phyloP scores from a whole-genome alignment of 2,113 vertebrate genomes.

The Perognathus longimembris region DNA sequence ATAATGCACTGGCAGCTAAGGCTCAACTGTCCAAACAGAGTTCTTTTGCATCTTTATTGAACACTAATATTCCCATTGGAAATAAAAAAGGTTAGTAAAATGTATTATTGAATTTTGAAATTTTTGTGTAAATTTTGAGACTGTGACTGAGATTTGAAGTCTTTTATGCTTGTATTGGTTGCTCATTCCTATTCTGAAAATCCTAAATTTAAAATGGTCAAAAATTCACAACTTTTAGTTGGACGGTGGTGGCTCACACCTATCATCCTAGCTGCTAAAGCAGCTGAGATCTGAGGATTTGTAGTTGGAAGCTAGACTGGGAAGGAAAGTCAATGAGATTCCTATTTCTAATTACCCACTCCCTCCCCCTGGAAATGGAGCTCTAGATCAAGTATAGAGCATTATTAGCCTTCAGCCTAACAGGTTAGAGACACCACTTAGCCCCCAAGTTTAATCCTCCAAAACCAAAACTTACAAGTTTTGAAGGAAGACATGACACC shows the following conservation, averaged over 20 bases:
- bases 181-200: background rate
- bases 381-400: too few species aligned
- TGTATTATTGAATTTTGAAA: background rate
- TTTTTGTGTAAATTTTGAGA: background rate
- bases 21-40: conserved; percentile 99
- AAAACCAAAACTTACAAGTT: background rate
- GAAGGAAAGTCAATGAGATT: too few species aligned
- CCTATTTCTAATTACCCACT: too few species aligned
- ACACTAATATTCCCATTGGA: conserved; percentile 98
- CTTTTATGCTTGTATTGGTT: conserved; percentile 7
- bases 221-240: background rate
- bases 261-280: too few species aligned
- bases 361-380: too few species aligned
- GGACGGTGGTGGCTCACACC: too few species aligned
- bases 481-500: background rate
- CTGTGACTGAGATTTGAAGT: conserved; percentile 23
- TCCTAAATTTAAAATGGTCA: background rate
- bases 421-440: too few species aligned
- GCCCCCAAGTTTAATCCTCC: too few species aligned
- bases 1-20: conserved; percentile 98
- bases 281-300: too few species aligned
- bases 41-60: conserved; percentile 98
- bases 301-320: too few species aligned
- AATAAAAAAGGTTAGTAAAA: conserved; percentile 96
- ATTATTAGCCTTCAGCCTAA: too few species aligned